Evolutionary conservation across 1,140 invertebrate genomes (phyloP), one percentile per base, ranked within the genome.

Genomic region (Neuroterus valhalla): DNA sequence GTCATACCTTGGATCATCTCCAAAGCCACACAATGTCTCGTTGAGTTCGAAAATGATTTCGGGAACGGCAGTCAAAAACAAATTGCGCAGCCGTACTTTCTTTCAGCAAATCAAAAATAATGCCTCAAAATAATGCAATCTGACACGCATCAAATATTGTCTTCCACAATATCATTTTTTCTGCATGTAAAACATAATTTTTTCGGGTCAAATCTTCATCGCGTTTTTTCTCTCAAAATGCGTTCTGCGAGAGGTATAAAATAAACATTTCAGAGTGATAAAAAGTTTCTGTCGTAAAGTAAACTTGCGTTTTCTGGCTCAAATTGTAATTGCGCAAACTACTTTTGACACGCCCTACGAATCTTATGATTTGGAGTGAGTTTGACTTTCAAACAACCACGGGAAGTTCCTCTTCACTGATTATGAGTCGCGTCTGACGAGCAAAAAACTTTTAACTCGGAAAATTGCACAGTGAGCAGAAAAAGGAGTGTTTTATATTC

Each of bases 401-500:
- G 11, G 12, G 31, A 62, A 38, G 23, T 62, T 62, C 31, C 23
- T n/a, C 55, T 31, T 62, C 31, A 38, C 14, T n/a, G n/a, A n/a
- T n/a, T n/a, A n/a, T n/a, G 52, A 50, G 6, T 21, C 17, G 21
- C 48, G 19, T 10, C 5, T 17, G 21, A 50, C 17, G 19, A 19
- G n/a, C 15, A n/a, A 50, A 50, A 50, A 50, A 19, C 19, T 21
- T 50, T 50, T 50, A 50, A 50, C 48, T 17, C 19, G 48, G 21
- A 50, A 21, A 50, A 21, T 50, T 50, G 5, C 17, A 11, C 17
- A 5, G 11, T 11, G 17, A 50, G 2, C 17, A 19, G 11, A 19
- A 50, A 50, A 50, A 50, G 21, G n/a, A 50, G 19, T 50, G 48
- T n/a, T 50, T 50, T 50, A 50, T 21, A 50, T 50, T 50, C n/a